phyloP scores from a whole-genome alignment of 2,797 vertebrate species.

The Thamnophis elegans region DNA sequence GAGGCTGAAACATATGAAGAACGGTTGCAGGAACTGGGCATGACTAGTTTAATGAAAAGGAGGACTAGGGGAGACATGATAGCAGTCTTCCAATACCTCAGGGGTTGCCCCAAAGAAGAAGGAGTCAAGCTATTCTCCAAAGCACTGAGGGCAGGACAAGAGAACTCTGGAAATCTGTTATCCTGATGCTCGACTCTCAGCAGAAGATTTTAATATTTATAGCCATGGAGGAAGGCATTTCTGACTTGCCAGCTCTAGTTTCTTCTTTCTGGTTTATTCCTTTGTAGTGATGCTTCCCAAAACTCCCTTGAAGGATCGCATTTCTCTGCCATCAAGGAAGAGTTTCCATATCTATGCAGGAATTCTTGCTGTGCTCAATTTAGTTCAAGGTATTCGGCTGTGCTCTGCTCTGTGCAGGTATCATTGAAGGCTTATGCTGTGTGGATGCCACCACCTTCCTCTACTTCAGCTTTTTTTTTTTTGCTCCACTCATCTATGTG shows the following conservation, averaged over 20 bases:
- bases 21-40: too few relatives aligned
- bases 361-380: constrained; percentile 89
- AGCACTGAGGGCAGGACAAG: too few relatives aligned
- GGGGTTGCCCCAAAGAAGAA: too few relatives aligned
- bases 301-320: constrained; percentile 89
- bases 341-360: constrained; percentile 94
- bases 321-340: constrained; percentile 91
- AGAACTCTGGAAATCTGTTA: constrained; percentile 93
- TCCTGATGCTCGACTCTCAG: constrained; percentile 92
- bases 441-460: constrained; percentile 96
- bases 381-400: constrained; percentile 94
- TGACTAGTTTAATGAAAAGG: too few relatives aligned
- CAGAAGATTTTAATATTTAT: constrained; percentile 98
- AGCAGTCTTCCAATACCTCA: too few relatives aligned
- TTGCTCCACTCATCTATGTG: constrained; percentile 95
- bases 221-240: constrained; percentile 97
- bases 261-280: constrained; percentile 87
- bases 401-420: constrained; percentile 86
- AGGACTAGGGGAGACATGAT: too few relatives aligned
- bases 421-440: constrained; percentile 93
- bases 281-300: constrained; percentile 93
- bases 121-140: too few relatives aligned
- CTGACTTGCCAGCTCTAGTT: constrained; percentile 96
- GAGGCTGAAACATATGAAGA: too few relatives aligned
- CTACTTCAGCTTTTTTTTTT: constrained; percentile 97